These are phyloP conservation scores for Cavia porcellus DNA, from an alignment of 2,113 vertebrate species.

Conservation along the genomic window DNA sequence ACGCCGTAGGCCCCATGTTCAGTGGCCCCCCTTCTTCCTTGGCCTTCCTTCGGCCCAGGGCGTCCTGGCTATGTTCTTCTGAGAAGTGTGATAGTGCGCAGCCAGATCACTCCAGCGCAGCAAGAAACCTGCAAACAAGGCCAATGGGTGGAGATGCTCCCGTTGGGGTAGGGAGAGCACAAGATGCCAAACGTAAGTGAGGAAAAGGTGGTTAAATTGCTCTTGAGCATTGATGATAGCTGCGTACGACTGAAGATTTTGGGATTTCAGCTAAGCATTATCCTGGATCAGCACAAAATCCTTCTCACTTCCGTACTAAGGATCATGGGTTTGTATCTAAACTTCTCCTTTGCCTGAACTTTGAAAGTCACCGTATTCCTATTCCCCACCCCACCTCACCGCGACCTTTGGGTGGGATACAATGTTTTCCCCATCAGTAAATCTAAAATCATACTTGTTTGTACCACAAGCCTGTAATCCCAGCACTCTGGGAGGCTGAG, in stretches of 20 bases:
- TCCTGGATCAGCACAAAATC: not conserved
- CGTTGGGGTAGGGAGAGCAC: not conserved
- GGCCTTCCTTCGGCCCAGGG: not conserved
- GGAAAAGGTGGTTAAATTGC: not conserved
- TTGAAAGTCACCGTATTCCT: not conserved
- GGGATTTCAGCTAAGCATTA: not conserved
- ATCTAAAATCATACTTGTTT: not conserved
- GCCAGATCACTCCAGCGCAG: not conserved
- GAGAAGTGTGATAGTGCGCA: not conserved
- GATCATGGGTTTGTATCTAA: not conserved
- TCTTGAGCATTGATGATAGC: not conserved
- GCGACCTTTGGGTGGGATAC: not conserved
- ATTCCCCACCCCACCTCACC: not conserved
- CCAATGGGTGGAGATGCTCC: not conserved
- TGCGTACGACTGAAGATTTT: not conserved
- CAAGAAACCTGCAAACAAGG: conserved; percentile 13
- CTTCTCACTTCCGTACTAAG: not conserved
- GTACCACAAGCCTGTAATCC: not conserved
- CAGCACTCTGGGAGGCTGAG: not conserved
- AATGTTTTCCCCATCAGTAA: not conserved
- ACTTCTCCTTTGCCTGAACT: not conserved
- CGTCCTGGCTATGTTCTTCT: not conserved
- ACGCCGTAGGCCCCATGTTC: not conserved
- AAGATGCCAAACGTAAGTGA: not conserved
- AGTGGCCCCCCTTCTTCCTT: not conserved